Evolutionary conservation across 2,797 vertebrate genomes (phyloP).

Genomic region (Toxotes lorentzi): DNA sequence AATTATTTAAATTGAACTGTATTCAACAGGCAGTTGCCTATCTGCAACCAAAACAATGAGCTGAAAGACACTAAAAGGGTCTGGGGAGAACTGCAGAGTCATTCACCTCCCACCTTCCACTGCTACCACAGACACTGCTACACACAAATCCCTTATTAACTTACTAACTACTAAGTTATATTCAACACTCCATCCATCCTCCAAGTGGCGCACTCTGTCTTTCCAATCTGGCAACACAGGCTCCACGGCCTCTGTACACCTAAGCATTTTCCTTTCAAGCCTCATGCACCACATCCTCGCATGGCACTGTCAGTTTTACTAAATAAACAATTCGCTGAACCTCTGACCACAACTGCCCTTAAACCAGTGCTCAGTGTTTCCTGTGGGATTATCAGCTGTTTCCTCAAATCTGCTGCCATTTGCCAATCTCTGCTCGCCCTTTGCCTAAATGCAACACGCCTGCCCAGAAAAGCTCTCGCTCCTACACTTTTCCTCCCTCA

Average conservation of each 20-base stretch:
- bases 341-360: conserved; percentile 62
- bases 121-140: conserved; percentile 8
- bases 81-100: background rate
- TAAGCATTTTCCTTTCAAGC: conserved; percentile 67
- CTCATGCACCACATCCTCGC: conserved; percentile 68
- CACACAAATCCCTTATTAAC: conserved; percentile 45
- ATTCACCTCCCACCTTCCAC: conserved; percentile 14
- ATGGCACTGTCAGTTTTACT: conserved; percentile 57
- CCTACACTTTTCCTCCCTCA: conserved; percentile 57
- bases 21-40: background rate
- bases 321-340: conserved; percentile 59
- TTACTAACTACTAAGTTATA: conserved; percentile 40
- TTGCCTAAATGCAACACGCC: conserved; percentile 40
- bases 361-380: conserved; percentile 66
- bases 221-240: conserved; percentile 37
- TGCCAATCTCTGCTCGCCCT: conserved; percentile 55
- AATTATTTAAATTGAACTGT: background rate
- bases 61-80: background rate
- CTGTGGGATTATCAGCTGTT: conserved; percentile 77
- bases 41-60: background rate
- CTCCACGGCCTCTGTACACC: conserved; percentile 31
- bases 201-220: conserved; percentile 33
- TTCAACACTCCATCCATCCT: conserved; percentile 32
- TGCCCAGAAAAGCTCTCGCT: conserved; percentile 52
- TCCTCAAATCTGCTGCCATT: conserved; percentile 65